These are phyloP conservation scores for Bombus confusus DNA, from an alignment of 1,140 invertebrate genomes.

Conservation along the genomic window DNA sequence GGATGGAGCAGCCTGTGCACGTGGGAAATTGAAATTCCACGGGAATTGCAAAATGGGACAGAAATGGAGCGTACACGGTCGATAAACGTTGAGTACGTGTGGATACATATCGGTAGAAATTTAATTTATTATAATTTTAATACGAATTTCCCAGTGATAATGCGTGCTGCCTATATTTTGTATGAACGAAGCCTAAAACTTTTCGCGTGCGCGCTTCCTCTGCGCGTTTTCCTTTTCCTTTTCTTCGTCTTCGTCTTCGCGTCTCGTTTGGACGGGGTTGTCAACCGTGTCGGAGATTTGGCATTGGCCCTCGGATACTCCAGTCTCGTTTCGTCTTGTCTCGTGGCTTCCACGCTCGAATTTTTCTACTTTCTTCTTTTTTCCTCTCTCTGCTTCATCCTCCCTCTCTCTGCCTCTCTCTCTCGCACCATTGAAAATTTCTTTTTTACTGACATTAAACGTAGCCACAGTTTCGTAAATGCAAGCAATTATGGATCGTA, in stretches of 20 bases:
- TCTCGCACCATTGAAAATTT: not conserved
- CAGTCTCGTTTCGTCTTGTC: conserved; percentile 47
- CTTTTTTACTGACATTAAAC: not conserved
- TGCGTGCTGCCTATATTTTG: not conserved
- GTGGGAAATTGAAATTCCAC: too few relatives aligned
- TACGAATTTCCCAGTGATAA: too few relatives aligned
- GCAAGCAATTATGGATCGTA: not conserved
- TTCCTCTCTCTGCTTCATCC: conserved; percentile 16
- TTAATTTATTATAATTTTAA: too few relatives aligned
- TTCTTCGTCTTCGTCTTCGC: conserved; percentile 21
- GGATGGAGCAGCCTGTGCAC: too few relatives aligned
- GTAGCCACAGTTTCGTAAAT: not conserved
- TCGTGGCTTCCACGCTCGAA: conserved; percentile 16
- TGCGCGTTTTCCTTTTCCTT: not conserved
- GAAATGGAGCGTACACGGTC: too few relatives aligned
- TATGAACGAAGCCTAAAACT: conserved; percentile 58
- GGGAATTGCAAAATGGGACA: too few relatives aligned
- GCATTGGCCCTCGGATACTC: conserved; percentile 65
- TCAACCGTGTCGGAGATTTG: conserved; percentile 72
- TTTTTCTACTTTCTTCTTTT: conserved; percentile 32
- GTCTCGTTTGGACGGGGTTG: conserved; percentile 66
- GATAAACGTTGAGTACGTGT: too few relatives aligned
- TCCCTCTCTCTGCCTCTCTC: too few relatives aligned
- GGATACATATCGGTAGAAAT: too few relatives aligned
- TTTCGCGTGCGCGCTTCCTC: conserved; percentile 19